Conservation (phyloP, 2,113 vertebrate species). For the Barbus barbus region DNA sequence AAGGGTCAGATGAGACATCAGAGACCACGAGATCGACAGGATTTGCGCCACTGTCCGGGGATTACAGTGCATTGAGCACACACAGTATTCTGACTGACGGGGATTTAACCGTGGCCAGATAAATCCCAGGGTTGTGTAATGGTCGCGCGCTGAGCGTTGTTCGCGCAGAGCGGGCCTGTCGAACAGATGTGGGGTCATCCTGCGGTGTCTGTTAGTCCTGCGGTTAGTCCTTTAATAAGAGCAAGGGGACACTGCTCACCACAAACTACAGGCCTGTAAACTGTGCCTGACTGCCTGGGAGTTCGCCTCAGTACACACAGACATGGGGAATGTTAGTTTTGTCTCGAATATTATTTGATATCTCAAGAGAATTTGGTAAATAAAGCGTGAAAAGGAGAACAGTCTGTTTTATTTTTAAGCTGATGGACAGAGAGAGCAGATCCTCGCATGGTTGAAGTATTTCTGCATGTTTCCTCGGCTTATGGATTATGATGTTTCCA, state of each 20-base stretch:
- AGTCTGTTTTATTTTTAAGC: neutral
- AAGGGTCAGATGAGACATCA: slow-evolving; percentile 18
- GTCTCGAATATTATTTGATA: neutral
- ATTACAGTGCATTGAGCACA: slow-evolving; percentile 69
- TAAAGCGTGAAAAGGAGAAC: neutral
- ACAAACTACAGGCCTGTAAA: slow-evolving; percentile 66
- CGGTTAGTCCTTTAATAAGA: slow-evolving; percentile 58
- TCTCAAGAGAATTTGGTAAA: neutral
- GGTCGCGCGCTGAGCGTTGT: slow-evolving; percentile 70
- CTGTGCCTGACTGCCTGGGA: slow-evolving; percentile 13
- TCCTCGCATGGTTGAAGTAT: slow-evolving; percentile 59
- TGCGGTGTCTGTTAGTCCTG: slow-evolving; percentile 60
- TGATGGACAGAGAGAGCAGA: slow-evolving; percentile 25
- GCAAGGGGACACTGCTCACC: slow-evolving; percentile 43
- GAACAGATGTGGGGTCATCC: slow-evolving; percentile 66
- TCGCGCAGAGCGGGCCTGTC: slow-evolving; percentile 52
- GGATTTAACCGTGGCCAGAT: slow-evolving; percentile 77
- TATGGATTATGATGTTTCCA: slow-evolving; percentile 73
- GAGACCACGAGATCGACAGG: slow-evolving; percentile 61
- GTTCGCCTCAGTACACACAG: neutral
- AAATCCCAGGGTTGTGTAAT: slow-evolving; percentile 70
- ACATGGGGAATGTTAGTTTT: slow-evolving; percentile 6
- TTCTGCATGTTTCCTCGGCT: slow-evolving; percentile 67
- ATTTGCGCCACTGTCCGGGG: slow-evolving; percentile 73
- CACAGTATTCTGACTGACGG: slow-evolving; percentile 70